Evolutionary conservation across 2,113 vertebrate species (phyloP).

Genomic region (Vulpes vulpes): DNA sequence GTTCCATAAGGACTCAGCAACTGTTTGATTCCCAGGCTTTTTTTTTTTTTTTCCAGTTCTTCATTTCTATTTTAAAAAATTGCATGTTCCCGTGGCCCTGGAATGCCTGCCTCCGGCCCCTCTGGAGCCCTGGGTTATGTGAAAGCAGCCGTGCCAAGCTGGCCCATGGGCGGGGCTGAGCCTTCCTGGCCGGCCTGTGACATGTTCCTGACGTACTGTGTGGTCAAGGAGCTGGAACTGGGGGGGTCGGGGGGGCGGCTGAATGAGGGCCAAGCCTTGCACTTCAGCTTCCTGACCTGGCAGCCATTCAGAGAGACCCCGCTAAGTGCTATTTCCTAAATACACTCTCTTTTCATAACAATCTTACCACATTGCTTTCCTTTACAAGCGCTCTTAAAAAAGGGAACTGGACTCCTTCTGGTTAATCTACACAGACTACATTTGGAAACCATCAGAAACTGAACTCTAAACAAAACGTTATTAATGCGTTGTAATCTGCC

Average conservation of each 20-base stretch:
- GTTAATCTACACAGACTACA: constrained; percentile 94
- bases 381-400: constrained; percentile 92
- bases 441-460: constrained; percentile 97
- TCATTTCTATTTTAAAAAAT: constrained; percentile 93
- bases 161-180: constrained; percentile 84
- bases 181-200: constrained; percentile 86
- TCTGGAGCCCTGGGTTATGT: constrained; percentile 96
- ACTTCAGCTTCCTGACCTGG: constrained; percentile 96
- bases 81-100: constrained; percentile 88
- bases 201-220: constrained; percentile 91
- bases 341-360: constrained; percentile 95
- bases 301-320: constrained; percentile 95
- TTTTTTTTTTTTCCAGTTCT: constrained; percentile 88
- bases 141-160: constrained; percentile 92
- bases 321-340: constrained; percentile 97
- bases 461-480: constrained; percentile 97
- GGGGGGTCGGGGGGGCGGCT: constrained; percentile 88
- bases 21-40: constrained; percentile 93
- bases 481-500: constrained; percentile 97
- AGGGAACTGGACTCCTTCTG: constrained; percentile 91
- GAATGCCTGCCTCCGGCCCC: constrained; percentile 89
- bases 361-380: constrained; percentile 94
- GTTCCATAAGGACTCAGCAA: constrained; percentile 77
- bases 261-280: constrained; percentile 93
- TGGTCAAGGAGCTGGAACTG: constrained; percentile 91